Evolutionary conservation across 2,113 vertebrate species (phyloP).

Genomic region (Plecotus auritus): DNA sequence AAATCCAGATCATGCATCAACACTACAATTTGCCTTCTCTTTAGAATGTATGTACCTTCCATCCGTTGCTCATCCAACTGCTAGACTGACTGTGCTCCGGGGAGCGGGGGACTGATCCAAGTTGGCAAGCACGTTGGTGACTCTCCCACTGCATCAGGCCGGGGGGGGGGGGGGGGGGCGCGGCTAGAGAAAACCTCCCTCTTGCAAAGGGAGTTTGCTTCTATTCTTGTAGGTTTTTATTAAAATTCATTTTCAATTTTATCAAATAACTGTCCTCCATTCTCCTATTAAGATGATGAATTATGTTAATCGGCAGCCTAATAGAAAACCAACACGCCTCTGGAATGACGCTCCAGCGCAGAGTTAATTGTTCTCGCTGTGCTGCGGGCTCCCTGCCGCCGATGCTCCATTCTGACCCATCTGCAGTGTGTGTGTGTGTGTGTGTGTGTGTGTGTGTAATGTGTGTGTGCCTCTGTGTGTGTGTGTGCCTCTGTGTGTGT

Average conservation of each 20-base stretch:
- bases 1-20: not conserved
- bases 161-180: too few relatives aligned
- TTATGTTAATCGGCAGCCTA: not conserved
- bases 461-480: too few relatives aligned
- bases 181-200: not conserved
- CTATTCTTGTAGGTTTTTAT: not conserved
- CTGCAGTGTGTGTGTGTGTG: fast-evolving
- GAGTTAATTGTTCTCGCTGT: fast-evolving
- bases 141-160: fast-evolving
- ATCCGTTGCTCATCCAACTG: not conserved
- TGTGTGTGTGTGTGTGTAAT: not conserved
- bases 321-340: fast-evolving
- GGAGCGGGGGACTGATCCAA: fast-evolving
- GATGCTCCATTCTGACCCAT: fast-evolving
- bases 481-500: too few relatives aligned
- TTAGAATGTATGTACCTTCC: fast-evolving
- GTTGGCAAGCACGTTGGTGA: fast-evolving
- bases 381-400: fast-evolving
- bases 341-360: too few relatives aligned
- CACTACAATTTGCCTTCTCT: not conserved
- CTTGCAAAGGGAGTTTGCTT: not conserved
- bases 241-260: not conserved
- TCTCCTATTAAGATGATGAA: not conserved
- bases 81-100: fast-evolving
- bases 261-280: not conserved